phyloP scores from a whole-genome alignment of 2,113 vertebrate species.

The Scomber colias region DNA sequence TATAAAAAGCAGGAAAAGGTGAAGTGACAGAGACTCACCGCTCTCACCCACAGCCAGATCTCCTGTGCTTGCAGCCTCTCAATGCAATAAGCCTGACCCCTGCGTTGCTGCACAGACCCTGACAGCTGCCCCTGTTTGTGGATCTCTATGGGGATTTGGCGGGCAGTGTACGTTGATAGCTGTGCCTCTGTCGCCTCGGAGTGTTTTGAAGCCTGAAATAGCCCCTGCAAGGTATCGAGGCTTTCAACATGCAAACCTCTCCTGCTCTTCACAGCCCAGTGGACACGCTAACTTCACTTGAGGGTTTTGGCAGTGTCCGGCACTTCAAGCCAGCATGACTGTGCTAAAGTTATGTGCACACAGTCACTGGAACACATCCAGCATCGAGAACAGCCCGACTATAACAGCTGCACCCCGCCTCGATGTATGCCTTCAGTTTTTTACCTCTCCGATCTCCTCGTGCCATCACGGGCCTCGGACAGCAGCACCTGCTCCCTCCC shows the following conservation, averaged over 20 bases:
- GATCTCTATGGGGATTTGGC: constrained; percentile 62
- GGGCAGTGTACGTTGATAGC: constrained; percentile 52
- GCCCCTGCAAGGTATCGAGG: constrained; percentile 46
- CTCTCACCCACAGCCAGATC: background rate
- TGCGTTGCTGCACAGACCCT: constrained; percentile 1
- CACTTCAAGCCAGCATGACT: constrained; percentile 49
- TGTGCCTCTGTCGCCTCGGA: constrained; percentile 48
- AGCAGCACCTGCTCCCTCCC: constrained; percentile 68
- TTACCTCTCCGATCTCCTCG: constrained; percentile 30
- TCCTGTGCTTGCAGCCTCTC: background rate
- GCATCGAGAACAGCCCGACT: constrained; percentile 23
- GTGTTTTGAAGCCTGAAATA: constrained; percentile 68
- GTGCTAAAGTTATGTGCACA: constrained; percentile 65
- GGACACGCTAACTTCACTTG: constrained; percentile 46
- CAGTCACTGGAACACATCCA: constrained; percentile 47
- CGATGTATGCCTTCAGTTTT: constrained; percentile 33
- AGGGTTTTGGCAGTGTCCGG: constrained; percentile 36
- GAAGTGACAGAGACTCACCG: constrained; percentile 31
- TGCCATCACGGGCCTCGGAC: constrained; percentile 28
- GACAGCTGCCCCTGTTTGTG: constrained; percentile 55
- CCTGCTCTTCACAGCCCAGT: constrained; percentile 46
- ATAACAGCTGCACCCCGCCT: constrained; percentile 63
- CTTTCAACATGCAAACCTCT: constrained; percentile 49
- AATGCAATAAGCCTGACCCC: constrained; percentile 18
- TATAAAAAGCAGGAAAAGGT: background rate